Base-by-base conservation (phyloP, 2,888 invertebrate genomes). In the Andrena haemorrhoa region DNA sequence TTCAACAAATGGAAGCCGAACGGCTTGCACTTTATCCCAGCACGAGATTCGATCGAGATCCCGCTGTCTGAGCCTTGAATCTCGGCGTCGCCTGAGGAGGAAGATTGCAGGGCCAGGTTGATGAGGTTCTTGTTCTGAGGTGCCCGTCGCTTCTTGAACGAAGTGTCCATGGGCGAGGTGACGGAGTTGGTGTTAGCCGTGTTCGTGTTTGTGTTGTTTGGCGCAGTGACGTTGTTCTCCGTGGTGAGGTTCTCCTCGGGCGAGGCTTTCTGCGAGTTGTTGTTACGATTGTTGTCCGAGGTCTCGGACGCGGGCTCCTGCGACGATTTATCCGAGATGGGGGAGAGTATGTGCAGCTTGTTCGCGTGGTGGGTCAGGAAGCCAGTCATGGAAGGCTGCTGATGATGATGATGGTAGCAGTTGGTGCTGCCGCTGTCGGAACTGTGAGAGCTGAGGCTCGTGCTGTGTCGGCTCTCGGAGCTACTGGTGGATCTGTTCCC, bases 261-360 rank as follows among this genome's bases (percentile, higher is more conserved):
- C 26, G 97, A 96, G 68, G 96, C 96, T 91, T 97, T 97, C 92
- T 97, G 97, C 0, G 97, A 97, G 90, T 97, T 97, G 91, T 97
- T 97, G 92, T 97, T 96, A 87, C 96, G 96, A 89, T 97, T 97
- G 91, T 97, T 97, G 90, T 97, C 97, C 12, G 97, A 97, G 26
- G 97, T 96, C 93, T 98, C 97, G 7, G 97, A 97, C 26, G 96
- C 97, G 20, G 97, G 97, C 91, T 98, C 98, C 94, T 97, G 97
- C 0, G 97, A 97, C 29, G 98, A 98, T 94, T 98, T 98, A 94
- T 98, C 98, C 77, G 98, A 98, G 91, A 98, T 98, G 26, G 98
- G 98, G 90, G 98, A 98, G 64, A 98, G 95, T 92, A 98, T 97
- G 94, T 98, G 97, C 88, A 98, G 94, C 93, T 98, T 97, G 93